Evolutionary conservation across 2,113 vertebrate species (phyloP).

Genomic region (Epinephelus moara): DNA sequence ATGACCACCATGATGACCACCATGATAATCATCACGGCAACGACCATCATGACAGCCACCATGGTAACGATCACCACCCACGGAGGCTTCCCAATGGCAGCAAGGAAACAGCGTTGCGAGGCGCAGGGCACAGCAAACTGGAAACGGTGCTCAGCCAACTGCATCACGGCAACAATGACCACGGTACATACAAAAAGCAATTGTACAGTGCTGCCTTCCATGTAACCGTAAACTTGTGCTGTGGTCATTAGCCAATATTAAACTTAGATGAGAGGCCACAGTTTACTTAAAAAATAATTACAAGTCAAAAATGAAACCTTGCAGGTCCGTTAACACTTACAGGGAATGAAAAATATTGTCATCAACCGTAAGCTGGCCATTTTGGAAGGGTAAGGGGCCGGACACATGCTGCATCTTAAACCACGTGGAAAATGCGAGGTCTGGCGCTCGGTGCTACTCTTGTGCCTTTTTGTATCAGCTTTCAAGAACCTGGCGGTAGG

Average conservation of each 20-base stretch:
- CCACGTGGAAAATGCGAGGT: no score
- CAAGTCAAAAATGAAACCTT: no score
- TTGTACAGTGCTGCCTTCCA: neutral
- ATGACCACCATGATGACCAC: slow-evolving; percentile 32
- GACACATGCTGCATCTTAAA: no score
- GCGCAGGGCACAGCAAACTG: slow-evolving; percentile 72
- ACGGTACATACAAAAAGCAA: slow-evolving; percentile 59
- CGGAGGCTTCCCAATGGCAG: slow-evolving; percentile 33
- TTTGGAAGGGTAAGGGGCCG: no score
- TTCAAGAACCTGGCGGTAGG: no score
- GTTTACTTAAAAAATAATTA: no score
- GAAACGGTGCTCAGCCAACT: slow-evolving; percentile 80
- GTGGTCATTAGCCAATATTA: neutral
- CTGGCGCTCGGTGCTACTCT: no score
- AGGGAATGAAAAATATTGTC: no score
- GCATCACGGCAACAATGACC: slow-evolving; percentile 69
- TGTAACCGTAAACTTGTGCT: neutral
- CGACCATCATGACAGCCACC: neutral
- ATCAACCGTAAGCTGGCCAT: no score
- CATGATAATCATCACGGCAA: slow-evolving; percentile 30
- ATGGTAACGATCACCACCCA: slow-evolving; percentile 20
- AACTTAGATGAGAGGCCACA: neutral
- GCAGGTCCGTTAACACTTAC: no score
- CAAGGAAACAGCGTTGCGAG: slow-evolving; percentile 55
- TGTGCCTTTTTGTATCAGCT: no score